Conservation (phyloP, 1,140 invertebrate species). For the Euwallacea fornicatus region DNA sequence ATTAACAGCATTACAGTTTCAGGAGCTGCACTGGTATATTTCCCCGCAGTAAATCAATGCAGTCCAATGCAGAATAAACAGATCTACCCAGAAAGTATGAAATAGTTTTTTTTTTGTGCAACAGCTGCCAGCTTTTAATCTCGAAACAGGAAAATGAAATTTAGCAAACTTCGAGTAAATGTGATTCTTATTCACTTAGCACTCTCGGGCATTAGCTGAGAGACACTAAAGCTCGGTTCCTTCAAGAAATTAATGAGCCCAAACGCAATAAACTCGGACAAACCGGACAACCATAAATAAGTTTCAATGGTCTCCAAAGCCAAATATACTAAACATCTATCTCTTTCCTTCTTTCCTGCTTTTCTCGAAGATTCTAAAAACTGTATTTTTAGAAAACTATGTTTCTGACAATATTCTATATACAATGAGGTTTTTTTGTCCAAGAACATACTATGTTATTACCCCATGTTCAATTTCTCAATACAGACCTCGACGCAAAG, state of each 20-base stretch:
- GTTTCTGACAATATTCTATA: background rate
- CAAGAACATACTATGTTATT: background rate
- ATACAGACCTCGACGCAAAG: conserved; percentile 5
- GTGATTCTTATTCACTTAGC: background rate
- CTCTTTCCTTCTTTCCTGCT: conserved; percentile 1
- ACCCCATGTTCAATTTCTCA: background rate
- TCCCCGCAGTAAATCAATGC: no score
- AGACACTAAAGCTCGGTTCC: no score
- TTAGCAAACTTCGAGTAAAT: background rate
- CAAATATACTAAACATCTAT: background rate
- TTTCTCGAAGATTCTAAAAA: background rate
- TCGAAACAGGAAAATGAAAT: no score
- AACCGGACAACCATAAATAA: conserved; percentile 14
- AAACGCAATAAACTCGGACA: conserved; percentile 16
- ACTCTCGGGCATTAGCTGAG: conserved; percentile 2
- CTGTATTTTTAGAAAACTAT: background rate
- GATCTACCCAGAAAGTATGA: no score
- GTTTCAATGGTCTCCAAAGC: background rate
- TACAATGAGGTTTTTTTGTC: background rate
- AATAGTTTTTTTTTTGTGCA: background rate
- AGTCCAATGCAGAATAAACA: no score
- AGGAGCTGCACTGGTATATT: no score
- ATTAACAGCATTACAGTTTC: no score
- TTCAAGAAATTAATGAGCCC: conserved; percentile 11
- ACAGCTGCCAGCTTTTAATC: background rate